Evolutionary conservation across 2,113 vertebrate genomes (phyloP).

Genomic region (Laterallus jamaicensis): DNA sequence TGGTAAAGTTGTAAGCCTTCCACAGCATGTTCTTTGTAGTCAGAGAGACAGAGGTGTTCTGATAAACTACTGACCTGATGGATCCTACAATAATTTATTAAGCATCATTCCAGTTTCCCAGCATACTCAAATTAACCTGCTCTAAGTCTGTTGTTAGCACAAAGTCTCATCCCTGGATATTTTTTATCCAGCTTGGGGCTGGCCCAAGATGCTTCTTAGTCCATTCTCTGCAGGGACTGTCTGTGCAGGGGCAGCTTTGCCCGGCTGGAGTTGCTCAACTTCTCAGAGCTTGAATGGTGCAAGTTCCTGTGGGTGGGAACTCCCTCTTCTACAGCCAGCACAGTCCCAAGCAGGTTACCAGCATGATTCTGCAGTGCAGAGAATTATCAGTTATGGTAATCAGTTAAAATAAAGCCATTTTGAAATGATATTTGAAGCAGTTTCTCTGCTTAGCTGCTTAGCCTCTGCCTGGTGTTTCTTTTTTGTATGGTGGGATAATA

Average conservation of each 20-base stretch:
- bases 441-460: background rate
- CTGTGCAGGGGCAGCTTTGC: fast-evolving
- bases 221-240: background rate
- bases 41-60: background rate
- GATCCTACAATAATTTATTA: background rate
- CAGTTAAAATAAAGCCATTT: background rate
- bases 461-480: background rate
- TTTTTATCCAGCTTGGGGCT: background rate
- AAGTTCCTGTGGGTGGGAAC: background rate
- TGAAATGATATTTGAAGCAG: background rate
- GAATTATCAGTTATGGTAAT: background rate
- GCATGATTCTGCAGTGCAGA: background rate
- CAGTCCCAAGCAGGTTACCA: background rate
- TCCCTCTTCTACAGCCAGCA: background rate
- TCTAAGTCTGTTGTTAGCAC: background rate
- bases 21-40: background rate
- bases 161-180: background rate
- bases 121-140: background rate
- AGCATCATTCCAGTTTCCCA: background rate
- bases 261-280: background rate
- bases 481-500: background rate
- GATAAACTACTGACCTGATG: background rate
- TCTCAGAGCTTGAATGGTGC: background rate
- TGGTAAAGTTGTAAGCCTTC: background rate
- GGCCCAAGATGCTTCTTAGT: background rate